Percentiles rank a stretch among this genome's conserved stretches.
phyloP scores from a whole-genome alignment of 2,797 vertebrate genomes.

The Xyrichtys novacula region DNA sequence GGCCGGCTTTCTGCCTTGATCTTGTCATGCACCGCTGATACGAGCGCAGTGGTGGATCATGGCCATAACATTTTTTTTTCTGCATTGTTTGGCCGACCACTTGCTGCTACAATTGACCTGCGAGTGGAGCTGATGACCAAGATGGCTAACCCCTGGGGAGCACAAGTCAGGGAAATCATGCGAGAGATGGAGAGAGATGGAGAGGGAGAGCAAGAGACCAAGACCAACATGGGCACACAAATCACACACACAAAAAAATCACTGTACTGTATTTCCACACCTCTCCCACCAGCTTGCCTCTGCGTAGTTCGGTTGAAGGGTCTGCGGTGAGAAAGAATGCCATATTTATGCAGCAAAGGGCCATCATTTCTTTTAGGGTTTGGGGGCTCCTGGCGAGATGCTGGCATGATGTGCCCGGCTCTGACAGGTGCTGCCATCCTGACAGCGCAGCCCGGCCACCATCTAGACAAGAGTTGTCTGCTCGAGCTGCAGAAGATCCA shows the following conservation, averaged over 20 bases:
- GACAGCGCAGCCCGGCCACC: conserved; percentile 77
- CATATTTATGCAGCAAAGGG: conserved; percentile 77
- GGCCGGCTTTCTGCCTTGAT: conserved; percentile 71
- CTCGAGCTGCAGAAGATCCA: conserved; percentile 78
- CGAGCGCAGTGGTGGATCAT: conserved; percentile 55
- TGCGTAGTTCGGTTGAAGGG: conserved; percentile 51
- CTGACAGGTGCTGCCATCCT: conserved; percentile 87
- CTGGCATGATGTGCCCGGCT: conserved; percentile 80
- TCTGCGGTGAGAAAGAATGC: conserved; percentile 68
- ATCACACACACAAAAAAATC: conserved; percentile 41
- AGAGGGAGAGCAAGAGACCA: conserved; percentile 70
- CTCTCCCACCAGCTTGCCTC: conserved; percentile 45
- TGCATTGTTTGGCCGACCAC: conserved; percentile 81
- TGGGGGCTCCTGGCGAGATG: conserved; percentile 75
- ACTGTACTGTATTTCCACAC: conserved; percentile 40
- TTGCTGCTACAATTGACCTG: conserved; percentile 85
- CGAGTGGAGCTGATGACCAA: conserved; percentile 80
- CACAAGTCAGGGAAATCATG: conserved; percentile 78
- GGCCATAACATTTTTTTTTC: conserved; percentile 64
- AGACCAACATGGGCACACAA: conserved; percentile 41
- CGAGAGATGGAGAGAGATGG: conserved; percentile 77
- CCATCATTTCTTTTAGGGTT: conserved; percentile 72
- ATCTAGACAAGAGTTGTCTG: conserved; percentile 86
- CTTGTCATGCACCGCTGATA: conserved; percentile 72
- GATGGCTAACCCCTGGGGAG: conserved; percentile 80